Conservation (phyloP, 2,113 vertebrate species). For the Sceloporus tristichus region DNA sequence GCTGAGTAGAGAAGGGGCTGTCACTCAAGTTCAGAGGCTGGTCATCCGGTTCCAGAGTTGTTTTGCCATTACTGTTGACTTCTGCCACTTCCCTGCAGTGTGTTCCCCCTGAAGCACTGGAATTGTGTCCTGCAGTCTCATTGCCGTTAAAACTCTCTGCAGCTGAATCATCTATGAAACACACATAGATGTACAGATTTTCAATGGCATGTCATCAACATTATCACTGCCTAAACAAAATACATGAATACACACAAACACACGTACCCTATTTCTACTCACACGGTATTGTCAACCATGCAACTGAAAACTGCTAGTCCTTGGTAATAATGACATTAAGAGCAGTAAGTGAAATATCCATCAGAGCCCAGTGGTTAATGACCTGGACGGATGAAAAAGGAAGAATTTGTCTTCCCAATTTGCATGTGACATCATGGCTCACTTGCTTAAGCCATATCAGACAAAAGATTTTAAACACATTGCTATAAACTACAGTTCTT, state of each 20-base stretch:
- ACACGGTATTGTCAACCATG: not conserved
- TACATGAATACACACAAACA: not conserved
- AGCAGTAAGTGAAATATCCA: conserved; percentile 29
- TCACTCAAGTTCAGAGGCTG: conserved; percentile 88
- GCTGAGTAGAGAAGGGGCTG: conserved; percentile 83
- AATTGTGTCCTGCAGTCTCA: conserved; percentile 83
- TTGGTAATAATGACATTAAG: conserved; percentile 28
- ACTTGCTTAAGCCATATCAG: not conserved
- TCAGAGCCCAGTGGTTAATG: not conserved
- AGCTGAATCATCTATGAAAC: conserved; percentile 86
- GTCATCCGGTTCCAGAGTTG: conserved; percentile 81
- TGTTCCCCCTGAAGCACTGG: conserved; percentile 80
- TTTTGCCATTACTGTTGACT: conserved; percentile 82
- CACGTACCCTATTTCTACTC: not conserved
- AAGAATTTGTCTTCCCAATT: not conserved
- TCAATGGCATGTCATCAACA: conserved; percentile 62
- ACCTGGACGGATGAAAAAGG: not conserved
- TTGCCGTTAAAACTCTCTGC: conserved; percentile 87
- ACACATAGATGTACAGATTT: conserved; percentile 70
- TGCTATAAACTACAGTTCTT: conserved; percentile 18
- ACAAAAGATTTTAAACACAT: not conserved
- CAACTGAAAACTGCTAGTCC: conserved; percentile 17
- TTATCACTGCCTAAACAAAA: conserved; percentile 63
- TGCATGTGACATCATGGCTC: not conserved
- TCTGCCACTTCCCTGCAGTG: conserved; percentile 83